Percentiles rank a stretch among this genome's conserved stretches.
phyloP scores from a whole-genome alignment of 2,797 vertebrate species.

The Triplophysa yarkandensis region DNA sequence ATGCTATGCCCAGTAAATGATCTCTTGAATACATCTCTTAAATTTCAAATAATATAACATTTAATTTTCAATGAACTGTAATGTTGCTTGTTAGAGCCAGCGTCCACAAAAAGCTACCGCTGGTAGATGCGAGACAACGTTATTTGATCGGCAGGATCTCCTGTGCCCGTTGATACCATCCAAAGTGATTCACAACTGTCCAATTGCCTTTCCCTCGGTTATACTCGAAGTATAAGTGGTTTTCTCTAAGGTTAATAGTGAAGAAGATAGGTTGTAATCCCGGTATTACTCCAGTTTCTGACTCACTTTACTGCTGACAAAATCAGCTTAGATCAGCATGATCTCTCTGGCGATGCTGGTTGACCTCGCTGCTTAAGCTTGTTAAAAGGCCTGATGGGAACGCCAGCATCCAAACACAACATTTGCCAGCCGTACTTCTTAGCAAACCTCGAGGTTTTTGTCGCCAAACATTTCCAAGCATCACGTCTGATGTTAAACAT shows the following conservation, averaged over 20 bases:
- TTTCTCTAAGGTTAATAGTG: constrained; percentile 1
- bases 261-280: not conserved
- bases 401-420: not conserved
- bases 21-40: not conserved
- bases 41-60: no score
- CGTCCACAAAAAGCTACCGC: not conserved
- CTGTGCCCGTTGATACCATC: not conserved
- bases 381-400: not conserved
- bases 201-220: not conserved
- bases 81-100: not conserved
- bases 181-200: not conserved
- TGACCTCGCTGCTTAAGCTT: constrained; percentile 6
- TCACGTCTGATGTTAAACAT: constrained; percentile 57
- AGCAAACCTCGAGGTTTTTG: no score
- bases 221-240: not conserved
- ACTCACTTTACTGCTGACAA: not conserved
- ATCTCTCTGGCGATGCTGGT: not conserved
- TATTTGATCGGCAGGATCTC: not conserved
- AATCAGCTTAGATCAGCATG: constrained; percentile 1
- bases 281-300: not conserved
- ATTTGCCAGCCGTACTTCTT: not conserved
- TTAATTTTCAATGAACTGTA: no score
- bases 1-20: no score
- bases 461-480: constrained; percentile 45
- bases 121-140: not conserved